phyloP scores from a whole-genome alignment of 2,113 vertebrate species.

The Chunga burmeisteri region DNA sequence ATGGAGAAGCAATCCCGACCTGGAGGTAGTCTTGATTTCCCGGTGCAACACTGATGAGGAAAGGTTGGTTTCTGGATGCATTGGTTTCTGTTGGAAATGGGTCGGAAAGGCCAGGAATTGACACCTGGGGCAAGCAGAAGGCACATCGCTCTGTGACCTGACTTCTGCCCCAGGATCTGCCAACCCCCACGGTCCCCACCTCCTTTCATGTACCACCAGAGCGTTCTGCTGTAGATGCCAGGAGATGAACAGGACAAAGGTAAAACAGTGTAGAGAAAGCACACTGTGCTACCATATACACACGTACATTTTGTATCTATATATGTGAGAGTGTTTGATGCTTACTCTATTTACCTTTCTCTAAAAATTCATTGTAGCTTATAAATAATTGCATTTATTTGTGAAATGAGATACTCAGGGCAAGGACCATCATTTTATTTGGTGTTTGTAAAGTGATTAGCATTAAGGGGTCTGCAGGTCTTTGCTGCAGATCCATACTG shows the following conservation, averaged over 20 bases:
- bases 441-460: background rate
- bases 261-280: background rate
- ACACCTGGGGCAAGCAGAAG: too few relatives aligned
- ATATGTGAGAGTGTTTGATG: background rate
- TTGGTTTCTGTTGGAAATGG: background rate
- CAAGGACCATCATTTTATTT: background rate
- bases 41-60: accelerated
- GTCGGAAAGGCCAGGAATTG: background rate
- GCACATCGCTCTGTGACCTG: accelerated
- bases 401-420: background rate
- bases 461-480: background rate
- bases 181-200: background rate
- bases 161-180: background rate
- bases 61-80: background rate
- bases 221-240: background rate
- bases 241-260: background rate
- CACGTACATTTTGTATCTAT: background rate
- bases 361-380: background rate
- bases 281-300: background rate
- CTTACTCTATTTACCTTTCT: background rate
- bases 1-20: background rate
- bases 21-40: background rate
- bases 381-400: background rate
- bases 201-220: background rate
- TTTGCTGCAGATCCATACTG: background rate